These are phyloP conservation scores for Natrix natrix DNA, from an alignment of 2,797 vertebrate genomes.

Conservation along the genomic window DNA sequence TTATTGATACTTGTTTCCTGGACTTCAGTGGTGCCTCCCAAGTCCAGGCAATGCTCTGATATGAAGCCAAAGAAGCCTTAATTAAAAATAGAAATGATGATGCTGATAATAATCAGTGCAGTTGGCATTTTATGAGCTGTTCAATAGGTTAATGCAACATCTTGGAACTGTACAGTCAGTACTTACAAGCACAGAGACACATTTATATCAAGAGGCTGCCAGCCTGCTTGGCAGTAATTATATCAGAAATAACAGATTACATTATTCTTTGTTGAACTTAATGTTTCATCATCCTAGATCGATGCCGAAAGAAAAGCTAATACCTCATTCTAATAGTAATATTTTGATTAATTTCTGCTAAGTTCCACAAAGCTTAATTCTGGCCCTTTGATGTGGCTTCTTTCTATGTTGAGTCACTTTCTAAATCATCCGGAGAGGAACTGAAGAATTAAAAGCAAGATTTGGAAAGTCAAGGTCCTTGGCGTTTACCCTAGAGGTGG, in stretches of 20 bases:
- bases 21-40: no score
- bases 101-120: not conserved
- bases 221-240: not conserved
- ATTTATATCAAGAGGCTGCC: not conserved
- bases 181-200: not conserved
- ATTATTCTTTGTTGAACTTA: not conserved
- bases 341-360: not conserved
- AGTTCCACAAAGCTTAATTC: not conserved
- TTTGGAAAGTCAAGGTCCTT: not conserved
- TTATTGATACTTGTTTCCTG: not conserved
- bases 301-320: not conserved
- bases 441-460: not conserved
- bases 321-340: not conserved
- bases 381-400: not conserved
- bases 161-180: not conserved
- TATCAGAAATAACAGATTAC: not conserved
- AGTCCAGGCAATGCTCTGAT: not conserved
- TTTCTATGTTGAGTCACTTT: not conserved
- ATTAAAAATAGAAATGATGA: not conserved
- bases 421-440: not conserved
- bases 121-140: not conserved
- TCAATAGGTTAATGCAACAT: not conserved
- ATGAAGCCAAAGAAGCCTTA: not conserved
- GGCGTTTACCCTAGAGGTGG: not conserved
- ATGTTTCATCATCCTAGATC: not conserved